A percentile compares a stretch with the other conserved stretches of the same genome.
phyloP scores from a whole-genome alignment of 1,140 invertebrate genomes.

The Acromyrmex echinatior region DNA sequence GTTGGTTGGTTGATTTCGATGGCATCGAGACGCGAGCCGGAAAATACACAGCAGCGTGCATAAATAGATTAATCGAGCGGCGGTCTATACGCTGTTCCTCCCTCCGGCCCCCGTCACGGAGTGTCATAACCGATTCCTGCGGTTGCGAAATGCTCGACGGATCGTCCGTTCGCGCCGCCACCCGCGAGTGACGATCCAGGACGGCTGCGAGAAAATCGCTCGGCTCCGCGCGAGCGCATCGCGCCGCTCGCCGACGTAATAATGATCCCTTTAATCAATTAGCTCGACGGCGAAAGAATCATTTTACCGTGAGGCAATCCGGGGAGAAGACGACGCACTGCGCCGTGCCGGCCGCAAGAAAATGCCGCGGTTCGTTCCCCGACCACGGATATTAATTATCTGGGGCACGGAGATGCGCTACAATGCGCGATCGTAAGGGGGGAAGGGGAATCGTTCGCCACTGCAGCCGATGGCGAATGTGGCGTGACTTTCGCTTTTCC shows the following conservation, averaged over 20 bases:
- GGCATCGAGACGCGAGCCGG: slow-evolving; percentile 7
- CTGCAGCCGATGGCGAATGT: background rate
- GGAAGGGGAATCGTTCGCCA: background rate
- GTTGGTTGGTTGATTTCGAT: slow-evolving; percentile 2
- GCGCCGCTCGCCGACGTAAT: slow-evolving; percentile 60
- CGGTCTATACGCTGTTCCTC: background rate
- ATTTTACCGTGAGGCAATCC: slow-evolving; percentile 66
- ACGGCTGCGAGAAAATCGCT: slow-evolving; percentile 59
- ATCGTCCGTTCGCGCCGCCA: slow-evolving; percentile 1
- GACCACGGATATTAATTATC: slow-evolving; percentile 82
- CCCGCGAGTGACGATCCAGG: slow-evolving; percentile 27
- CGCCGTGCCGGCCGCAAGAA: slow-evolving; percentile 49
- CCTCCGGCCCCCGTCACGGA: background rate
- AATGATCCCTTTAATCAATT: slow-evolving; percentile 82
- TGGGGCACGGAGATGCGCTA: slow-evolving; percentile 76
- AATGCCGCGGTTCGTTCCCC: slow-evolving; percentile 53
- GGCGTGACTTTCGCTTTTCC: slow-evolving; percentile 79
- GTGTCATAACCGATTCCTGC: slow-evolving; percentile 34
- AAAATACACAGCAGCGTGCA: slow-evolving; percentile 5
- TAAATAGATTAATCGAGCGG: slow-evolving; percentile 49
- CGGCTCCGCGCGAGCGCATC: slow-evolving; percentile 52
- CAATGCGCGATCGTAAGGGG: slow-evolving; percentile 65
- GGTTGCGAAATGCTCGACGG: slow-evolving; percentile 44
- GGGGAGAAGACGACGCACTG: slow-evolving; percentile 25
- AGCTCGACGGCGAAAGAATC: slow-evolving; percentile 65